phyloP scores from a whole-genome alignment of 2,888 invertebrate species.

The Oscheius sp. region DNA sequence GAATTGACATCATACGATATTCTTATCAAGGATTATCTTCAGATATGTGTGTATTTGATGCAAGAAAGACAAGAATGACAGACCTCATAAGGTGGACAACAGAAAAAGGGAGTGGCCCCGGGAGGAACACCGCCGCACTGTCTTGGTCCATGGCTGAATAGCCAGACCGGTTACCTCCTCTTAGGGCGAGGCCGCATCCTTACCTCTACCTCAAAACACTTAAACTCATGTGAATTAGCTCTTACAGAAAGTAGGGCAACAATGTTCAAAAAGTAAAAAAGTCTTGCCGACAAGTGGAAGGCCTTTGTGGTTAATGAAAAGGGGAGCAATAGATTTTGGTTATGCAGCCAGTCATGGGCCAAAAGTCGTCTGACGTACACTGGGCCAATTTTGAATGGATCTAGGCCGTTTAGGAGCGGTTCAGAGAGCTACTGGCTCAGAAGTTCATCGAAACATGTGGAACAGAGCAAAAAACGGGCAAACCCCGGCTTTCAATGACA shows the following conservation, averaged over 20 bases:
- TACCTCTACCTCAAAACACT: constrained; percentile 1
- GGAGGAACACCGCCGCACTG: not conserved
- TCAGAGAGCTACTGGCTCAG: not conserved
- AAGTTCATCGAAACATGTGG: constrained; percentile 18
- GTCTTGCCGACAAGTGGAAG: too few species aligned
- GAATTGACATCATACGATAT: too few species aligned
- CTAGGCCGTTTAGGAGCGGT: too few species aligned
- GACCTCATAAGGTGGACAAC: not conserved
- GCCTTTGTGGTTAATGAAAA: too few species aligned
- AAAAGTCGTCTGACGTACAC: not conserved
- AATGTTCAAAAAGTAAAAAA: too few species aligned
- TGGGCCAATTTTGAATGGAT: not conserved
- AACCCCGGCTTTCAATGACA: not conserved
- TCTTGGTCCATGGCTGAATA: constrained; percentile 12
- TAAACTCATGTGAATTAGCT: not conserved
- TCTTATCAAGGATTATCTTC: too few species aligned
- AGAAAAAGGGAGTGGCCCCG: constrained; percentile 5
- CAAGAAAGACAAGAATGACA: too few species aligned
- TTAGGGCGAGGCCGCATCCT: constrained; percentile 27
- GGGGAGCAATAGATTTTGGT: not conserved
- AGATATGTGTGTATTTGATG: too few species aligned
- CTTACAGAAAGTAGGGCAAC: too few species aligned
- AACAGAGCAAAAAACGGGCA: constrained; percentile 4
- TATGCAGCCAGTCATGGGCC: not conserved
- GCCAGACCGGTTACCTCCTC: constrained; percentile 34